Evolutionary conservation across 1,140 invertebrate species (phyloP), one percentile per base, ranked within the genome.

Genomic region (Bombyx mori): DNA sequence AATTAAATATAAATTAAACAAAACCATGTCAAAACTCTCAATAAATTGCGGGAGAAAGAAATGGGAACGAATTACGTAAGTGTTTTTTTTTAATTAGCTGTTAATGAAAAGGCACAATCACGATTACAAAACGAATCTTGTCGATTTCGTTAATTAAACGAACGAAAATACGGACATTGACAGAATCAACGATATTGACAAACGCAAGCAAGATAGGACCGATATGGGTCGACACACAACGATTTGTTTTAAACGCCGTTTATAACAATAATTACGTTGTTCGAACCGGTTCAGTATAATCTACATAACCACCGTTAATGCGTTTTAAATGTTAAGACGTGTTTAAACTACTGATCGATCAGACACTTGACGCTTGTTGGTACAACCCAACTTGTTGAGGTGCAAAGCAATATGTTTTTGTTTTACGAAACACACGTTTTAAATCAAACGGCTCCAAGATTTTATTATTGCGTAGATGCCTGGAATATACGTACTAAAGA

Each of bases 171-270:
- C 26, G 4, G 2, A 5, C 26, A 35, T 35, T 35, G 26, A 75
- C 65, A 60, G 64, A 71, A 71, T 68, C 61, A 54, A 57, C 53
- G 52, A 64, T 61, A 68, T 73, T 75, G 66, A 70, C 73, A 75
- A 73, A 73, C 67, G 68, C 68, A 71, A 63, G 62, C 63, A 62
- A 57, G 59, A 61, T 57, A 60, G 63, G 66, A 35, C 26, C 26
- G 26, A 35, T 35, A 35, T 69, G 63, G 58, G 54, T 52, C 60
- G 61, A 61, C 61, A 60, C 67, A 68, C 63, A 60, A 66, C 58
- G 67, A 71, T 79, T 82, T 84, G 79, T 68, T 72, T 73, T 73
- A 78, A 76, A 69, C 68, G 70, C 64, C 71, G 72, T 63, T 79
- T 73, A 71, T 9, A 80, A 79, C 76, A 81, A 79, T 79, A 83